Evolutionary conservation across 2,113 vertebrate species (phyloP).

Genomic region (Falcunculus frontatus): DNA sequence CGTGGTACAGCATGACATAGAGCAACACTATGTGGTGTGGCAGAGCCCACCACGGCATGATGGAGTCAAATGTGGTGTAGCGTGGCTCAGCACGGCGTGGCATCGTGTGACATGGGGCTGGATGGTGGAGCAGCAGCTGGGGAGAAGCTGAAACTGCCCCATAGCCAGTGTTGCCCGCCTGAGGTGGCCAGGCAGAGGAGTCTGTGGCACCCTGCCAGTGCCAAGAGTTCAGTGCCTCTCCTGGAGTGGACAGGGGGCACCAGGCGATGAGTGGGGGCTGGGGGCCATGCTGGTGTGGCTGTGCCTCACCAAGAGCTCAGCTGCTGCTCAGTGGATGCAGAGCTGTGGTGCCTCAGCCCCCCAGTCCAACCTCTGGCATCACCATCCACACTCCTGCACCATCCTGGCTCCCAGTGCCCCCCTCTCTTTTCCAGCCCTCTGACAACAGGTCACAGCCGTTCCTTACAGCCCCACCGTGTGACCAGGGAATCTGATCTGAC

Average conservation of each 20-base stretch:
- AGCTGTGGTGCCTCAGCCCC: not conserved
- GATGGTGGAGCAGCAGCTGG: not conserved
- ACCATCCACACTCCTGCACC: not conserved
- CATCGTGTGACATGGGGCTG: accelerated
- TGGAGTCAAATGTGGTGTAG: not conserved
- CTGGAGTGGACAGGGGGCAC: not conserved
- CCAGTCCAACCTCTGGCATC: not conserved
- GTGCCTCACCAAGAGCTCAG: not conserved
- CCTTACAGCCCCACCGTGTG: not conserved
- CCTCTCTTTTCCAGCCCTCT: not conserved
- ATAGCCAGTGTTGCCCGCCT: not conserved
- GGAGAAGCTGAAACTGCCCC: not conserved
- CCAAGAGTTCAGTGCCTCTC: not conserved
- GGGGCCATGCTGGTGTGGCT: not conserved
- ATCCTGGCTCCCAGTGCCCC: not conserved
- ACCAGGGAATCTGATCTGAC: not conserved
- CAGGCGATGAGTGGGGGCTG: accelerated
- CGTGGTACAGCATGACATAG: accelerated
- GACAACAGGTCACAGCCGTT: not conserved
- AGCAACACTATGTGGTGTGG: accelerated
- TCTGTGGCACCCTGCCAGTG: not conserved
- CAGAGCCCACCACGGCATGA: not conserved
- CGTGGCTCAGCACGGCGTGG: accelerated
- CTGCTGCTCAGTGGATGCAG: not conserved
- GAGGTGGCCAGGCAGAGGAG: not conserved